A percentile compares a stretch with the other conserved stretches of the same genome.
Conservation (phyloP, 2,113 vertebrate genomes). For the Pseudopipra pipra region DNA sequence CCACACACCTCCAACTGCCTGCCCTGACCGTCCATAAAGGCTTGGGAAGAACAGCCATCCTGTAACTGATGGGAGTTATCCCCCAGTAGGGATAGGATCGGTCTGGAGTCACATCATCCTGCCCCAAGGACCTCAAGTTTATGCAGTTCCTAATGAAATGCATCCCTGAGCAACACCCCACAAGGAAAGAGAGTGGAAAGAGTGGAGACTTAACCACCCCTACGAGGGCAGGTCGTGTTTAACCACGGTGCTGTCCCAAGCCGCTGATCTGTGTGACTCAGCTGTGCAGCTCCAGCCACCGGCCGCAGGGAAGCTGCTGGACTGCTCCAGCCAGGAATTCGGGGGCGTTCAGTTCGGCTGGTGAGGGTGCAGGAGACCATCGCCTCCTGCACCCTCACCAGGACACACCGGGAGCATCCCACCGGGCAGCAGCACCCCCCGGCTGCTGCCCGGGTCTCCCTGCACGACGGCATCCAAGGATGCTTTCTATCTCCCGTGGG, state of each 20-base stretch:
- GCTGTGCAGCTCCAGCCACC: neutral
- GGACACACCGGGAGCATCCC: neutral
- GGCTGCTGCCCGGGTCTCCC: neutral
- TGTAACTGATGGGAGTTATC: neutral
- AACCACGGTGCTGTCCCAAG: neutral
- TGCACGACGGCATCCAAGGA: neutral
- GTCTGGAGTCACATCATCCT: neutral
- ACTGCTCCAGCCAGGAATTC: neutral
- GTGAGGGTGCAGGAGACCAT: neutral
- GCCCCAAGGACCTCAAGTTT: neutral
- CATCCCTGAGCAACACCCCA: neutral
- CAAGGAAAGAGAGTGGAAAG: neutral
- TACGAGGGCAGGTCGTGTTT: accelerated
- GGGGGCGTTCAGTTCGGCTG: neutral
- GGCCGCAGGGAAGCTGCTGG: neutral
- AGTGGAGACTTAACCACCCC: accelerated
- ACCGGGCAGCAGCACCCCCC: neutral
- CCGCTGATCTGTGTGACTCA: accelerated
- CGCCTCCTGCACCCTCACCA: neutral
- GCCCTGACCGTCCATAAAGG: neutral
- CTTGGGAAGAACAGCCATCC: neutral
- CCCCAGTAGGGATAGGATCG: accelerated
- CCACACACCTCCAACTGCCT: neutral
- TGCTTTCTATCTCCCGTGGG: accelerated
- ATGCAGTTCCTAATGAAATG: neutral